Evolutionary conservation across 2,888 invertebrate species (phyloP).

Genomic region (Platycheirus albimanus): DNA sequence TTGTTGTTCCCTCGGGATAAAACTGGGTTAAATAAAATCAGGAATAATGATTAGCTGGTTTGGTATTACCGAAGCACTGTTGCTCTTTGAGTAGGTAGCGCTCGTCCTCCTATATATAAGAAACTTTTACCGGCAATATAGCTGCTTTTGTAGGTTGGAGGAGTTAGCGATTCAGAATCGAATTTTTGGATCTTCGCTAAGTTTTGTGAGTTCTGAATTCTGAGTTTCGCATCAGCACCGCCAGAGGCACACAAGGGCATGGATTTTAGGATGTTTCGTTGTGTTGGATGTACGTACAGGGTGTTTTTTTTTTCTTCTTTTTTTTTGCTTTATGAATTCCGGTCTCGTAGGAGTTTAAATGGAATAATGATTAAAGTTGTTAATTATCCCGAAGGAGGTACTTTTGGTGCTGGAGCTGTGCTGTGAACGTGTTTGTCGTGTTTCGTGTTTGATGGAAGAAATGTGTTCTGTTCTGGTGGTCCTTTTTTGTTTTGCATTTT

Average conservation of each 20-base stretch:
- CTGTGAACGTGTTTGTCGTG: conserved; percentile 55
- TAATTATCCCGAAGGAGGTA: conserved; percentile 72
- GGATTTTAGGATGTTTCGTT: conserved; percentile 31
- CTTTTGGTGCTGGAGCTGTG: conserved; percentile 43
- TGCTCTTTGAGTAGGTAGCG: conserved; percentile 40
- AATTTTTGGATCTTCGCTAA: conserved; percentile 44
- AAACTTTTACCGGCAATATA: too few species aligned
- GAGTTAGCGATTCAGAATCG: conserved; percentile 61
- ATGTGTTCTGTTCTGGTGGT: conserved; percentile 43
- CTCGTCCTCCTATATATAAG: too few species aligned
- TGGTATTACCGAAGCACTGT: conserved; percentile 38
- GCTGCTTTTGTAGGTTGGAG: too few species aligned
- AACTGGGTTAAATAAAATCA: conserved; percentile 68
- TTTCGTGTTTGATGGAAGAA: conserved; percentile 40
- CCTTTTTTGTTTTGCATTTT: conserved; percentile 21
- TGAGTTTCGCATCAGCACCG: conserved; percentile 9
- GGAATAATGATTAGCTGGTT: conserved; percentile 70
- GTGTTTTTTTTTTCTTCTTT: too few species aligned
- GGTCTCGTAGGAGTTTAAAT: conserved; percentile 72
- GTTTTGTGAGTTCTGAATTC: conserved; percentile 23
- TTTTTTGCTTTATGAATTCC: conserved; percentile 58
- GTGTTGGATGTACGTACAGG: neutral
- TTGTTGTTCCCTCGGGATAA: conserved; percentile 34
- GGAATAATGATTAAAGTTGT: conserved; percentile 74
- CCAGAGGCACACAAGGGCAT: conserved; percentile 44